These are phyloP conservation scores for Venturia canescens DNA, from an alignment of 1,140 invertebrate species.

Conservation along the genomic window DNA sequence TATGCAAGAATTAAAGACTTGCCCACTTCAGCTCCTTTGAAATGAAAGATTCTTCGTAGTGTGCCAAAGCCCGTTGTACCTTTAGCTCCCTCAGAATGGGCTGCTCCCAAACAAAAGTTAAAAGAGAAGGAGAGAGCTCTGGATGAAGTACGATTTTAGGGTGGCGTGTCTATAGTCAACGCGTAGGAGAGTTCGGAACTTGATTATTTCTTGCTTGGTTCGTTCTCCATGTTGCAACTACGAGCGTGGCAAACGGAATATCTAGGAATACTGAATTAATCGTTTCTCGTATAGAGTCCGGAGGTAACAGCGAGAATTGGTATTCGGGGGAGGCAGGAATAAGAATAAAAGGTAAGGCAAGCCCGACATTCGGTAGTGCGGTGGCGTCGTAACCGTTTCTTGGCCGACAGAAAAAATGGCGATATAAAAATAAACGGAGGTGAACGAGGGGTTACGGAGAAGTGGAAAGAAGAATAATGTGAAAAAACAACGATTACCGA, in stretches of 20 bases:
- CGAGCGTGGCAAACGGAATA: slow-evolving; percentile 54
- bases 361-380: not conserved
- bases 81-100: slow-evolving; percentile 53
- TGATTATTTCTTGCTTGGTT: slow-evolving; percentile 3
- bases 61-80: slow-evolving; percentile 24
- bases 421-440: slow-evolving; percentile 68
- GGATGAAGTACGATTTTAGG: slow-evolving; percentile 63
- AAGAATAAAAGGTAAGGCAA: slow-evolving; percentile 9
- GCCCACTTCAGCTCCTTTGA: slow-evolving; percentile 23
- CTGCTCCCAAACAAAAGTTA: slow-evolving; percentile 57
- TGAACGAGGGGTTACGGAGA: slow-evolving; percentile 39
- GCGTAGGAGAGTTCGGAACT: slow-evolving; percentile 51
- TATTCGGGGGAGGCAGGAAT: not conserved
- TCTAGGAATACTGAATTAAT: slow-evolving; percentile 71
- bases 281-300: slow-evolving; percentile 49
- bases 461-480: slow-evolving; percentile 45
- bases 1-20: not conserved
- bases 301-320: slow-evolving; percentile 4
- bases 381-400: slow-evolving; percentile 26
- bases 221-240: slow-evolving; percentile 18
- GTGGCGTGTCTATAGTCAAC: slow-evolving; percentile 52
- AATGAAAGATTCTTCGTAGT: slow-evolving; percentile 53
- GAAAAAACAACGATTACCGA: slow-evolving; percentile 58
- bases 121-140: slow-evolving; percentile 12
- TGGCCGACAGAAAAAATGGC: slow-evolving; percentile 59